Base-by-base conservation (phyloP, 2,113 vertebrate genomes). In the Perca flavescens region DNA sequence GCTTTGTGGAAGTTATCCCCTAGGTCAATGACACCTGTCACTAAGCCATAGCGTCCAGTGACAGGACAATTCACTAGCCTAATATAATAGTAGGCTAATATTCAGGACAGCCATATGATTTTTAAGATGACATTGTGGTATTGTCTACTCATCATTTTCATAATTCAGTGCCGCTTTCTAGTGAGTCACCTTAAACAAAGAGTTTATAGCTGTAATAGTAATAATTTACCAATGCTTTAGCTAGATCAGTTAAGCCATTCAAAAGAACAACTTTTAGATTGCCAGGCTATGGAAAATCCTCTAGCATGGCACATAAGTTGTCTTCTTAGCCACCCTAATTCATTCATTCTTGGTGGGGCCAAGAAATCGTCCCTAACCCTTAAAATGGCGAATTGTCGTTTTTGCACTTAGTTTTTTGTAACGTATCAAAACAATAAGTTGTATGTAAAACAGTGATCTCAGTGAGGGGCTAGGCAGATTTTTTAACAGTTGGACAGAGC, bases 11-110 rank as follows among this genome's bases (percentile, higher is more conserved):
- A 78, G 57, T 86, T 93, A 91, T 80, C 88, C 89, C 67, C 57
- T 0, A 76, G 94, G 95, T 95, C 94, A 89, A 60, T 95, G 93
- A 94, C 92, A 88, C 91, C 85, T 93, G 90, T 76, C 89, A 88
- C 76, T 62, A 43, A 43, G 40, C 40, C 47, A n/a, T 74, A 22
- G 74, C 74, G 85, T 79, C 81, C 77, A 72, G 56, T 65, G 60
- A 77, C 34, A 6, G 6, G 34, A 34, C 6, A 34, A 34, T 34
- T 34, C 34, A 34, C 67, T 31, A 13, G 40, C 10, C 40, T 43
- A 43, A 43, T 43, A 8, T 40, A 10, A 40, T 1, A 2, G 2
- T 17, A n/a, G n/a, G n/a, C n/a, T n/a, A 3, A 40, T 64, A 40
- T 15, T 57, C 28, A 34, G 36, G 10, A 54, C 3, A 8, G 8